These are phyloP conservation scores for Equus przewalskii DNA, from an alignment of 2,113 vertebrate genomes.

Conservation along the genomic window DNA sequence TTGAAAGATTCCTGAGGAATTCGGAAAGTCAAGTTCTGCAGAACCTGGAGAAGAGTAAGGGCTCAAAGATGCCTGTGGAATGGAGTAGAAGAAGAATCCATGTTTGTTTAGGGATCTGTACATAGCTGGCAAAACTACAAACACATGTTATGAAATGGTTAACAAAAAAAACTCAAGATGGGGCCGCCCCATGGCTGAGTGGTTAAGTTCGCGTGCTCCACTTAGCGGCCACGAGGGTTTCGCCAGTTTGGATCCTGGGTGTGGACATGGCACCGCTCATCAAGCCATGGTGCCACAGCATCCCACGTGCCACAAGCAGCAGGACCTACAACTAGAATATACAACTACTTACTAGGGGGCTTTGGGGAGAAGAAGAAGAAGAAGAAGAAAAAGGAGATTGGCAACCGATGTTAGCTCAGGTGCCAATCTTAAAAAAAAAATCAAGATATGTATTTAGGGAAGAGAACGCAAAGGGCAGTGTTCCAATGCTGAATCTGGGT, in stretches of 20 bases:
- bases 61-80: background rate
- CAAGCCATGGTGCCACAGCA: too few relatives aligned
- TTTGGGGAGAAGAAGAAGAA: too few relatives aligned
- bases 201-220: too few relatives aligned
- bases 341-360: too few relatives aligned
- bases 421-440: background rate
- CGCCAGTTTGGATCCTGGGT: too few relatives aligned
- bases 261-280: too few relatives aligned
- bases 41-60: background rate
- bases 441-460: background rate
- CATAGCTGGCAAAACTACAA: background rate
- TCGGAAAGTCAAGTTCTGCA: background rate
- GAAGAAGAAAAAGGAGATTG: too few relatives aligned
- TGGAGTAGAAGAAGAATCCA: background rate
- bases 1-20: background rate
- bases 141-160: background rate
- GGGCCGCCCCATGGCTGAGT: too few relatives aligned
- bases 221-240: too few relatives aligned
- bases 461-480: fast-evolving
- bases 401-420: too few relatives aligned
- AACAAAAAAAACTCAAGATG: background rate
- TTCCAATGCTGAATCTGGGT: background rate
- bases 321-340: too few relatives aligned
- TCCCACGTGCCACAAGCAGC: too few relatives aligned
- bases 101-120: background rate